phyloP scores from a whole-genome alignment of 1,140 invertebrate species.

The Battus philenor region DNA sequence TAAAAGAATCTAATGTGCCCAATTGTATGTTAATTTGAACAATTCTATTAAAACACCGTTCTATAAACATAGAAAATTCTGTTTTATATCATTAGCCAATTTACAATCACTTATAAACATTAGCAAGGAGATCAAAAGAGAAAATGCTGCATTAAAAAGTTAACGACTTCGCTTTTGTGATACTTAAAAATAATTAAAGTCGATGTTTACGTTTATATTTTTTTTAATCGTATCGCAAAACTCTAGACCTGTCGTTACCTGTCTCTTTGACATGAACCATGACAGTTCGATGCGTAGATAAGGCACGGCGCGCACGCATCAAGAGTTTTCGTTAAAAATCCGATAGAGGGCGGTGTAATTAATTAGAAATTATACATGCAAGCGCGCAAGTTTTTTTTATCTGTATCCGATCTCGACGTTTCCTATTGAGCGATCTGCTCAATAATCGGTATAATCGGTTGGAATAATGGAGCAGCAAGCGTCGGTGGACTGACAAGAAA shows the following conservation, averaged over 20 bases:
- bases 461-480: slow-evolving; percentile 10
- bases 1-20: too few species aligned
- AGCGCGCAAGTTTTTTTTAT: slow-evolving; percentile 35
- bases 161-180: neutral
- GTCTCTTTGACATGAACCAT: neutral
- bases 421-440: slow-evolving; percentile 44
- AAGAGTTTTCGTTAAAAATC: neutral
- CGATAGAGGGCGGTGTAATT: slow-evolving; percentile 9
- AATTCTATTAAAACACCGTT: too few species aligned
- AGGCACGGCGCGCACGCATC: neutral
- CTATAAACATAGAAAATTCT: too few species aligned
- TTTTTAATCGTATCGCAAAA: too few species aligned
- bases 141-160: too few species aligned
- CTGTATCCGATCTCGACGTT: slow-evolving; percentile 40
- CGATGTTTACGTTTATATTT: too few species aligned
- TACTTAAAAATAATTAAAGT: too few species aligned
- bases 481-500: slow-evolving; percentile 8
- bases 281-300: slow-evolving; percentile 9
- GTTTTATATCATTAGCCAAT: too few species aligned
- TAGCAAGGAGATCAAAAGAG: too few species aligned
- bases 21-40: too few species aligned
- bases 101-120: too few species aligned
- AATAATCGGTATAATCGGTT: slow-evolving; percentile 55
- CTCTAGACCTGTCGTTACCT: neutral
- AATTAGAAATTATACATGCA: slow-evolving; percentile 7